phyloP scores from a whole-genome alignment of 2,888 invertebrate genomes.

The Ephialtes manifestator region DNA sequence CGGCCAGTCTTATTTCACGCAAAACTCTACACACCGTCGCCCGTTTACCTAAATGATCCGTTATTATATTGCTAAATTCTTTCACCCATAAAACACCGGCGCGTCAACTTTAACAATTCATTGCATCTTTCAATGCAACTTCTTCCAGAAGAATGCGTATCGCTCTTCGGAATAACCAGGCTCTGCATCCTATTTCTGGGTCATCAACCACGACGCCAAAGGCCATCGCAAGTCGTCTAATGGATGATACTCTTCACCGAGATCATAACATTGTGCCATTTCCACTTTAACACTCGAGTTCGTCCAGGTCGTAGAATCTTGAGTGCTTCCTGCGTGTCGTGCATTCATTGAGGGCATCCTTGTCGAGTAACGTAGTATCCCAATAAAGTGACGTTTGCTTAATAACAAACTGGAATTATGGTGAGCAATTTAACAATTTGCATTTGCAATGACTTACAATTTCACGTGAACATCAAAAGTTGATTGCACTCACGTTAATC shows the following conservation, averaged over 20 bases:
- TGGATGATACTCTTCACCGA: neutral
- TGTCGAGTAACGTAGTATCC: neutral
- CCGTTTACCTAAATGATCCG: no score
- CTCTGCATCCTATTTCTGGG: neutral
- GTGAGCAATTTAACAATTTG: no score
- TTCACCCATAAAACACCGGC: neutral
- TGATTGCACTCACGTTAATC: no score
- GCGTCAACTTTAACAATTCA: neutral
- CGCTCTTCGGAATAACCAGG: neutral
- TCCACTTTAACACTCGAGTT: neutral
- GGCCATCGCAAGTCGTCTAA: neutral
- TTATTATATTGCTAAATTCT: no score
- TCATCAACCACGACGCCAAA: neutral
- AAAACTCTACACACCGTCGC: no score
- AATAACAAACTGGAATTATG: no score
- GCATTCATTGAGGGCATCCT: neutral
- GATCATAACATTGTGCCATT: neutral
- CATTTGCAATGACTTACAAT: no score
- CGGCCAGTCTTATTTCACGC: no score
- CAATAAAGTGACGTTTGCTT: no score
- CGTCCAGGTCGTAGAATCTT: neutral
- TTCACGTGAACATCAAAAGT: no score
- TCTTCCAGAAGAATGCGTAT: neutral
- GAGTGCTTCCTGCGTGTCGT: neutral
- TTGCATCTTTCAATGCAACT: neutral